Evolutionary conservation across 2,888 invertebrate species (phyloP), one percentile per base, ranked within the genome.

Genomic region (Cartodere bifasciata): DNA sequence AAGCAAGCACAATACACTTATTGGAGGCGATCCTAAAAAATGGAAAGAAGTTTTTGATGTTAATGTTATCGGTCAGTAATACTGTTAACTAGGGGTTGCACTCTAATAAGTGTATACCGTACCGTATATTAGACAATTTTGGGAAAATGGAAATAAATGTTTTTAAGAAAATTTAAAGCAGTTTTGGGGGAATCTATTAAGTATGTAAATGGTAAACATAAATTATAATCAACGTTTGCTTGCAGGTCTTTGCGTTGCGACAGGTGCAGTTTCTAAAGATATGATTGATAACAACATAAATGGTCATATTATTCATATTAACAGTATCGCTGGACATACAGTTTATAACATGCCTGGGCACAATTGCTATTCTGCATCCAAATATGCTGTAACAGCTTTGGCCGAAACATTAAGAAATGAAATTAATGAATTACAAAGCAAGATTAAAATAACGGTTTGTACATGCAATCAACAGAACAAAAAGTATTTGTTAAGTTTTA

Each of bases 301-400:
- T 16, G 53, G 53, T 0, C 50, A 52, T 29, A 47, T 53, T 16
- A 46, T 53, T 9, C 47, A 53, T 32, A 47, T 53, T 1, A 51
- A 51, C 34, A 50, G 51, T 28, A 36, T 49, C 15, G 37, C 41
- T 4, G 52, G 52, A 3, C 52, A 52, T 29, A 33, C 35, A 6
- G 39, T 49, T 4, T n/a, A n/a, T n/a, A 47, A 47, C 1, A 25
- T 35, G 2, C 16, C 42, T 12, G 22, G 16, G 9, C 13, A 14
- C n/a, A 44, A 42, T 23, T 36, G 42, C 4, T 45, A 45, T 27
- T 27, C 40, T 3, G 41, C 44, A 6, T 40, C 42, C 5, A 46
- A 46, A 29, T 32, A 38, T 28, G 46, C 45, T 7, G 40, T 46
- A 4, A 45, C 41, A 9, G 45, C 45, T 5, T 17, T 45, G 4